Evolutionary conservation across 2,113 vertebrate species (phyloP), one percentile per base, ranked within the genome.

Genomic region (Kryptolebias marmoratus): DNA sequence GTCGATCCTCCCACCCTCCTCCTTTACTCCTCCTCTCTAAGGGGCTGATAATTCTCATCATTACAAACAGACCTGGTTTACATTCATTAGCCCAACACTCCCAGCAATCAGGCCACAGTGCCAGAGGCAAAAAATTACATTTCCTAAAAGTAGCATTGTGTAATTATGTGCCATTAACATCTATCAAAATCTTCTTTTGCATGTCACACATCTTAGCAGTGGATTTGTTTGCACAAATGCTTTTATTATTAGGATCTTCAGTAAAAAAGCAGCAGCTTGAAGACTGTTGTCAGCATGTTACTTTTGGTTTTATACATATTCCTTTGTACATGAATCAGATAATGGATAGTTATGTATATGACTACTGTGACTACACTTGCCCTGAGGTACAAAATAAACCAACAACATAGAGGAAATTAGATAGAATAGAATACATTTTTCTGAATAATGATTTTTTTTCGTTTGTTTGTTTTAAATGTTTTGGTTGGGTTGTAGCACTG

Each of bases 131-230:
- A 12, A 22, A 59, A 92, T 90, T 89, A 90, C 88, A 87, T 89
- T 64, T 84, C 90, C 90, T 93, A 92, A 92, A 91, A 90, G 91
- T 83, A 81, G 75, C 75, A 83, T 91, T 90, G 86, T 87, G 86
- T 93, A 94, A 94, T 94, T 93, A 93, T 87, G 90, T 88, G 61
- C 87, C 91, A 94, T 94, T 94, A 93, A 87, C 92, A 93, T 93
- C 90, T 89, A 90, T 91, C 92, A 93, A 87, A 92, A 90, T 84
- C 81, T 88, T 87, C 85, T 87, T 79, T 86, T 84, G 68, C 87
- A 80, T 84, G 88, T 77, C 82, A 82, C 28, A 75, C 77, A 69
- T 83, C 83, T 89, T 84, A 88, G 86, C 77, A 44, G 67, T n/a
- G 79, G 88, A 83, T 88, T 86, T 85, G 69, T 88, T 85, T 83